These are phyloP conservation scores for Onychomys leucogaster DNA, from an alignment of 2,797 vertebrate species.

Conservation along the genomic window DNA sequence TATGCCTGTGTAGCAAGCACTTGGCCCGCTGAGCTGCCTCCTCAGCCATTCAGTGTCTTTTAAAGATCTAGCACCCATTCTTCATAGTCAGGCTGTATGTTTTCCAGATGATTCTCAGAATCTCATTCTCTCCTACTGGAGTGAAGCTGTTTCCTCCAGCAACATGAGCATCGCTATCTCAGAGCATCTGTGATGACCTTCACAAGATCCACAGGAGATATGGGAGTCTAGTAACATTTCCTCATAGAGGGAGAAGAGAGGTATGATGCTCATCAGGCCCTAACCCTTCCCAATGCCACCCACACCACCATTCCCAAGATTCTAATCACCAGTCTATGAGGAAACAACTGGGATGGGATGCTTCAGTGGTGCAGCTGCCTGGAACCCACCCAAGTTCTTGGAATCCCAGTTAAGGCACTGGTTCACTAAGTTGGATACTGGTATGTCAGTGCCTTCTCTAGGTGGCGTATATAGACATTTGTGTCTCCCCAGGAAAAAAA, in stretches of 20 bases:
- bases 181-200: neutral
- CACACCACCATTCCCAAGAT: neutral
- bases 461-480: neutral
- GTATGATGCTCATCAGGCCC: neutral
- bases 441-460: neutral
- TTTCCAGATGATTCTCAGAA: neutral
- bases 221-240: neutral
- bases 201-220: neutral
- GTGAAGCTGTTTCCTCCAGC: neutral
- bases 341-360: neutral
- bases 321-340: neutral
- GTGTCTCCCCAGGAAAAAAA: neutral
- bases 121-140: neutral
- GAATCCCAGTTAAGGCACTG: neutral
- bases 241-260: neutral
- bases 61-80: conserved; percentile 42
- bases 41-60: neutral
- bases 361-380: neutral
- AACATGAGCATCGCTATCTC: neutral
- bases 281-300: neutral
- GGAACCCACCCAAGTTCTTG: neutral
- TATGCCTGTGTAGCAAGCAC: neutral
- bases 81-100: neutral
- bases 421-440: neutral
- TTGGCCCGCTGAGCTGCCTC: neutral